phyloP scores from a whole-genome alignment of 2,797 vertebrate genomes.

The Scyliorhinus canicula region DNA sequence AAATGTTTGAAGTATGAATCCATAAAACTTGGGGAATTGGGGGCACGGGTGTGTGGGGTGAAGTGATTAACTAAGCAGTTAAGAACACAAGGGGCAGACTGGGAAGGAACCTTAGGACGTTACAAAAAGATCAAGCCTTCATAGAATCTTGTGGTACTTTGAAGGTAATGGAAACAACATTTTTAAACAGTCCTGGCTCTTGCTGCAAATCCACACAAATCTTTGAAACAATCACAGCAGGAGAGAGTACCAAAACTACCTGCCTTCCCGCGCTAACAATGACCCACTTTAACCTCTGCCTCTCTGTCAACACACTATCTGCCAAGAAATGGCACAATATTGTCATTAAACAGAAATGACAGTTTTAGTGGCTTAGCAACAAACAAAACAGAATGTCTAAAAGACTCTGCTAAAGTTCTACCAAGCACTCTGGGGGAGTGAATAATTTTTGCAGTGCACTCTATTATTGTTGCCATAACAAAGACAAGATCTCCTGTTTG shows the following conservation, averaged over 20 bases:
- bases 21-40: neutral
- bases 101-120: neutral
- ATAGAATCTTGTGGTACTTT: neutral
- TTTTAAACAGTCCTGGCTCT: neutral
- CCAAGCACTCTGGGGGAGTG: neutral
- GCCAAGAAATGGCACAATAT: constrained; percentile 31
- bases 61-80: neutral
- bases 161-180: neutral
- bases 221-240: neutral
- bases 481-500: neutral
- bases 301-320: constrained; percentile 9
- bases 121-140: neutral
- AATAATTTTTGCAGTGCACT: neutral
- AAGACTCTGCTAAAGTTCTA: neutral
- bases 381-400: constrained; percentile 29
- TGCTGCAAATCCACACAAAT: neutral
- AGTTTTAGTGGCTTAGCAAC: constrained; percentile 27
- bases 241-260: neutral
- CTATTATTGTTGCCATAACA: neutral
- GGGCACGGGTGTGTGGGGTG: neutral
- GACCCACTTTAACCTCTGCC: constrained; percentile 24
- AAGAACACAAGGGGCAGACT: neutral
- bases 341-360: constrained; percentile 32
- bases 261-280: constrained; percentile 23
- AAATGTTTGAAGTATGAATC: too few species aligned